These are phyloP conservation scores for Alloplasta piceator DNA, from an alignment of 2,888 invertebrate genomes.

Conservation along the genomic window DNA sequence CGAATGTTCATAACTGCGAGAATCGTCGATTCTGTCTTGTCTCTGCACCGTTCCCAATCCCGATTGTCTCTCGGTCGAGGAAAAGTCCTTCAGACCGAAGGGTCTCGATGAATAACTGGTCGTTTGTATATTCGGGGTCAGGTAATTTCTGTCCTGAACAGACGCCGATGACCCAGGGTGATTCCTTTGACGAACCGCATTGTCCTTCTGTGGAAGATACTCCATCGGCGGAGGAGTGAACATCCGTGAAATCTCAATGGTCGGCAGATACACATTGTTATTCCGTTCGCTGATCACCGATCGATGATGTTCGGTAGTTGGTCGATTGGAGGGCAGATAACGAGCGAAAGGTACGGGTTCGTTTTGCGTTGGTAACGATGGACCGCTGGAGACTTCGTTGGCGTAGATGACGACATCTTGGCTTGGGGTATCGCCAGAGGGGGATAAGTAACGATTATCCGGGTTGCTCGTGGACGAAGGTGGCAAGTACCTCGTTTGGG, in stretches of 20 bases:
- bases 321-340: slow-evolving; percentile 66
- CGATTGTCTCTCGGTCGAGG: slow-evolving; percentile 57
- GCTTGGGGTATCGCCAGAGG: slow-evolving; percentile 11
- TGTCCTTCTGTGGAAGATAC: slow-evolving; percentile 82
- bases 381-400: slow-evolving; percentile 30
- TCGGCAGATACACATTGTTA: slow-evolving; percentile 64
- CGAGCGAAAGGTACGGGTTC: slow-evolving; percentile 55
- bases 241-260: slow-evolving; percentile 57
- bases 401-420: slow-evolving; percentile 11
- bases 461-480: slow-evolving; percentile 45
- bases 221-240: slow-evolving; percentile 75
- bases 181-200: slow-evolving; percentile 49
- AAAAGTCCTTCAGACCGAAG: slow-evolving; percentile 22
- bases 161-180: slow-evolving; percentile 37
- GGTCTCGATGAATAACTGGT: slow-evolving; percentile 11
- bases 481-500: slow-evolving; percentile 61
- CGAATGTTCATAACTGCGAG: slow-evolving; percentile 18
- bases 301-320: slow-evolving; percentile 29
- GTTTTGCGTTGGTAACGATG: slow-evolving; percentile 37
- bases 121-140: slow-evolving; percentile 48
- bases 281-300: slow-evolving; percentile 6
- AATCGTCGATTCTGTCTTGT: slow-evolving; percentile 21
- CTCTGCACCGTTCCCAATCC: slow-evolving; percentile 42
- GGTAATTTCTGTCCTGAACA: slow-evolving; percentile 49
- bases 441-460: slow-evolving; percentile 54